Evolutionary conservation across 2,888 invertebrate genomes (phyloP), one percentile per base, ranked within the genome.

Genomic region (Pimpla rufipes): DNA sequence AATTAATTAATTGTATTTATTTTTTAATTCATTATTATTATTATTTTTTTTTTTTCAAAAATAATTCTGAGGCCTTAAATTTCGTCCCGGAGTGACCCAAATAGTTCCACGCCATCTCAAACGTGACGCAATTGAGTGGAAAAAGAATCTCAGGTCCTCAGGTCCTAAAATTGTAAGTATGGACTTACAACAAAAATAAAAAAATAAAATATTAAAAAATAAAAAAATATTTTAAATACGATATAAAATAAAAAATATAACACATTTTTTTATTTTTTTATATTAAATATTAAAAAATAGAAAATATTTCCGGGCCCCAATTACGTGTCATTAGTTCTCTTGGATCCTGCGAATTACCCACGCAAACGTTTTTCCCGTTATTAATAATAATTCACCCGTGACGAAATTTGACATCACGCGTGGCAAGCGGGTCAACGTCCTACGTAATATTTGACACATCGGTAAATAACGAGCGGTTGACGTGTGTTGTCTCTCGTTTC

Each of bases 371-470:
- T 13, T 52, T 35, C 16, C 62, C 18, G 64, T 75, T 59, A 79
- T 79, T 83, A 73, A 67, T 62, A 66, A 67, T 79, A 79, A 79
- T 83, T 83, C 67, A 67, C 70, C 59, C 50, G 67, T 79, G 75
- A 73, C 76, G 79, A 79, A 79, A 83, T 70, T 2, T 57, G n/a
- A n/a, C 2, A 79, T 57, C 45, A 35, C 67, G 67, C 45, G 83
- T 66, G 76, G 76, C 62, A 73, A 83, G 79, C 57, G 59, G 83
- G 83, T 83, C 83, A 83, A 76, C 79, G 79, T 76, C 62, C 79
- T 76, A 59, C 76, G 79, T 79, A 83, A 79, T 79, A 79, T 83
- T 83, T 73, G 83, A 79, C 83, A 71, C 79, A 70, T 76, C 29
- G 50, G 11, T 37, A 57, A 52, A 55, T 71, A 59, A 66, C 45